Evolutionary conservation across 2,888 invertebrate genomes (phyloP).

Genomic region (Platycheirus rosarum): DNA sequence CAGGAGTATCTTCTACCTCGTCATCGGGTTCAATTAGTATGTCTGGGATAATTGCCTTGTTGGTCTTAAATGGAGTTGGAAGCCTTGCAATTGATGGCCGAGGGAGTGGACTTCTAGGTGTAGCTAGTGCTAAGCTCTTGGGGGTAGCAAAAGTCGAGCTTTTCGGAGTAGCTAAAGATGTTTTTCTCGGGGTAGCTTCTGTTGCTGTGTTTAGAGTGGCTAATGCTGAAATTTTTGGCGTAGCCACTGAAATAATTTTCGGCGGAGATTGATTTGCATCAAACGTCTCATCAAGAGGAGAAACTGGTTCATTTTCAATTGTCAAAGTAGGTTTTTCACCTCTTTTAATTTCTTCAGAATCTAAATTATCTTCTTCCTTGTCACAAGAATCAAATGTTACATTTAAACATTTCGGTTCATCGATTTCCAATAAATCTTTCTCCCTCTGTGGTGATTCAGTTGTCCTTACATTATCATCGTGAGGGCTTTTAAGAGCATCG

Average conservation of each 20-base stretch:
- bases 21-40: constrained; percentile 40
- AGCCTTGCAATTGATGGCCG: constrained; percentile 70
- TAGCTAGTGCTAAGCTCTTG: background rate
- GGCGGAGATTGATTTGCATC: constrained; percentile 28
- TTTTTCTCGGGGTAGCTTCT: too few species aligned
- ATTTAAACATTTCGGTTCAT: background rate
- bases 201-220: too few species aligned
- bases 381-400: background rate
- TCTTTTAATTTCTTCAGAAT: constrained; percentile 11
- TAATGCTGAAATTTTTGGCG: background rate
- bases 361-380: background rate
- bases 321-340: constrained; percentile 20
- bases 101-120: constrained; percentile 20
- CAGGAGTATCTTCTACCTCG: background rate
- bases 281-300: constrained; percentile 22
- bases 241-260: constrained; percentile 46
- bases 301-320: background rate
- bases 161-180: constrained; percentile 47
- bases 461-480: too few species aligned
- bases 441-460: background rate
- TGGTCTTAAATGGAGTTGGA: constrained; percentile 77
- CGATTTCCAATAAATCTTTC: background rate
- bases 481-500: background rate
- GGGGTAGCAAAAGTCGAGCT: constrained; percentile 20
- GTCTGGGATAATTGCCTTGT: constrained; percentile 28